These are phyloP conservation scores for Myotis findleyi DNA, from an alignment of 2,797 vertebrate genomes.

Conservation along the genomic window DNA sequence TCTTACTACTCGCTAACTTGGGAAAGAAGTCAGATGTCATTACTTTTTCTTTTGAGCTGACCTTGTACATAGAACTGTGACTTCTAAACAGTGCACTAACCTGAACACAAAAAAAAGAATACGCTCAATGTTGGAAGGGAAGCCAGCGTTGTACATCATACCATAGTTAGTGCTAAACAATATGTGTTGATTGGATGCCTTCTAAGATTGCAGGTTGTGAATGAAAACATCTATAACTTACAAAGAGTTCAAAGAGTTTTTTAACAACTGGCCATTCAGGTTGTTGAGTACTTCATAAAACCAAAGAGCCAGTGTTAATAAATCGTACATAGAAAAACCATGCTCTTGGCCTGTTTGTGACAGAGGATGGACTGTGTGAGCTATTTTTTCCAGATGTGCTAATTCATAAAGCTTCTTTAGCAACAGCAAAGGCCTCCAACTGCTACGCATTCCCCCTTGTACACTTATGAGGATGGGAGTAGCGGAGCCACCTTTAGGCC, in stretches of 20 bases:
- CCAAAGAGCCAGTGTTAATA: neutral
- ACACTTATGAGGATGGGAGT: neutral
- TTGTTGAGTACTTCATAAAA: neutral
- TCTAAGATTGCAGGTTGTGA: neutral
- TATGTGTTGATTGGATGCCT: neutral
- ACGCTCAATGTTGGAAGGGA: neutral
- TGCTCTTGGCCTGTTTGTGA: neutral
- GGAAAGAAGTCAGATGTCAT: neutral
- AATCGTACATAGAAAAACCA: neutral
- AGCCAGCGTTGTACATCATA: neutral
- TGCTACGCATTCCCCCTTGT: neutral
- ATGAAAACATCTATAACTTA: conserved; percentile 11
- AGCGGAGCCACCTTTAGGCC: neutral
- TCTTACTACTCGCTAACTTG: neutral
- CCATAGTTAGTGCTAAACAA: neutral
- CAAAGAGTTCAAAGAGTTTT: neutral
- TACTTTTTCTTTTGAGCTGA: neutral
- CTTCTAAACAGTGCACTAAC: conserved; percentile 3
- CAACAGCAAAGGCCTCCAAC: neutral
- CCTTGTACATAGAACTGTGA: neutral
- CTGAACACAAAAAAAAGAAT: neutral
- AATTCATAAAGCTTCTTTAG: conserved; percentile 34
- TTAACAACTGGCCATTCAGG: neutral
- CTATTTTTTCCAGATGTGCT: neutral
- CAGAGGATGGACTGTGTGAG: neutral